Evolutionary conservation across 2,113 vertebrate genomes (phyloP).

Genomic region (Tinamus guttatus): DNA sequence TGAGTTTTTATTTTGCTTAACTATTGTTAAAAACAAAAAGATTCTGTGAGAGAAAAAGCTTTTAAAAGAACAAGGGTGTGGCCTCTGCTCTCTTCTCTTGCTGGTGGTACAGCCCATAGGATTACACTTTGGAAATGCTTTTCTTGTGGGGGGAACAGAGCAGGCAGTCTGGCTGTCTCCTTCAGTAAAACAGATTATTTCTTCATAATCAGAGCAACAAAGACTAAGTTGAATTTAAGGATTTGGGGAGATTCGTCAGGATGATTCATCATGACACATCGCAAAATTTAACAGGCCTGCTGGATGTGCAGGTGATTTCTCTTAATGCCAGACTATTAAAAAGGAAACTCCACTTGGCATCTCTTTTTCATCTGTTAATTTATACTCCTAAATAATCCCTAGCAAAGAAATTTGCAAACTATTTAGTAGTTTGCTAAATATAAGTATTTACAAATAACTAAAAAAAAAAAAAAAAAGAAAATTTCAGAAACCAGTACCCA

Average conservation of each 20-base stretch:
- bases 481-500: background rate
- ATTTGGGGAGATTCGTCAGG: background rate
- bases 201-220: background rate
- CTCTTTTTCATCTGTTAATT: background rate
- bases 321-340: background rate
- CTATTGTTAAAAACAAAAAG: constrained; percentile 50
- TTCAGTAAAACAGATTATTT: background rate
- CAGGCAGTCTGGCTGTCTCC: constrained; percentile 1
- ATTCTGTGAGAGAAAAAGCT: background rate
- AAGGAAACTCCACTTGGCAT: background rate
- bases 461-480: background rate
- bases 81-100: background rate
- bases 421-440: no score
- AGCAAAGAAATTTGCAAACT: background rate
- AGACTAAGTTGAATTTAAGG: background rate
- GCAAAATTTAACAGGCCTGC: background rate
- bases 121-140: background rate
- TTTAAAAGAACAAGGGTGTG: background rate
- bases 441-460: background rate
- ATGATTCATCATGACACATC: background rate
- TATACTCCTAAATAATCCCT: background rate
- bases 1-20: constrained; percentile 37
- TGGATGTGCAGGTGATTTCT: background rate
- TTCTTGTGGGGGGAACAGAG: background rate
- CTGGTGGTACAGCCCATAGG: background rate